These are phyloP conservation scores for Pteromalus puparum DNA, from an alignment of 1,140 invertebrate species.

Conservation along the genomic window DNA sequence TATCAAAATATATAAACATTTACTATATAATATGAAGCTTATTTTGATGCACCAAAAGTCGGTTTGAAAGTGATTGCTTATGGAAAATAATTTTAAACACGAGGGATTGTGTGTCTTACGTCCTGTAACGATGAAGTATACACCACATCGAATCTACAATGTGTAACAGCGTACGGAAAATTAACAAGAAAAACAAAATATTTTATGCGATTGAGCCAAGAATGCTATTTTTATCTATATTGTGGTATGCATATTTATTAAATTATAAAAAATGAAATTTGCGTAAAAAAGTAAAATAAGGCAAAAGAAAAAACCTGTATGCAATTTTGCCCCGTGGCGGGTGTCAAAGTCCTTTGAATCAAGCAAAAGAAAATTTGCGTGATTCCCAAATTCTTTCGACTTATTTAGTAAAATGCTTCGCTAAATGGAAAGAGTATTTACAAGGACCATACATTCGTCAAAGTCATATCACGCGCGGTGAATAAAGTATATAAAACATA, in stretches of 20 bases:
- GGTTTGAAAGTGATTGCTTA: not conserved
- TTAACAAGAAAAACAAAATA: slow-evolving; percentile 12
- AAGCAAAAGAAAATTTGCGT: not conserved
- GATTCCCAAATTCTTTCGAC: not conserved
- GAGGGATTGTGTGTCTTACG: slow-evolving; percentile 16
- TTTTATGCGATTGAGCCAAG: slow-evolving; percentile 39
- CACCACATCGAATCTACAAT: slow-evolving; percentile 42
- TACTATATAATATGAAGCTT: not conserved
- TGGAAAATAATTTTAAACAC: not conserved
- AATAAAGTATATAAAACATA: slow-evolving; percentile 39
- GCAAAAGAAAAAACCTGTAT: not conserved
- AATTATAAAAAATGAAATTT: slow-evolving; percentile 22
- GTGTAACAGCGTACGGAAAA: slow-evolving; percentile 15
- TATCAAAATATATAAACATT: not conserved
- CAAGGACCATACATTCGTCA: slow-evolving; percentile 43
- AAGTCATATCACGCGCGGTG: slow-evolving; percentile 46
- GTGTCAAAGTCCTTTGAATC: slow-evolving; percentile 11
- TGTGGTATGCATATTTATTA: slow-evolving; percentile 17
- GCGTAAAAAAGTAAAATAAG: too few species aligned
- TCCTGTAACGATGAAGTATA: slow-evolving; percentile 33
- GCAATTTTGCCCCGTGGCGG: not conserved
- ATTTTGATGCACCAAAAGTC: not conserved
- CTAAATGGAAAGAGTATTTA: slow-evolving; percentile 19
- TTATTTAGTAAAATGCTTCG: slow-evolving; percentile 18
- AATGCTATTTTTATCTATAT: slow-evolving; percentile 47